These are phyloP conservation scores for Timema cristinae DNA, from an alignment of 2,888 invertebrate genomes.

Conservation along the genomic window DNA sequence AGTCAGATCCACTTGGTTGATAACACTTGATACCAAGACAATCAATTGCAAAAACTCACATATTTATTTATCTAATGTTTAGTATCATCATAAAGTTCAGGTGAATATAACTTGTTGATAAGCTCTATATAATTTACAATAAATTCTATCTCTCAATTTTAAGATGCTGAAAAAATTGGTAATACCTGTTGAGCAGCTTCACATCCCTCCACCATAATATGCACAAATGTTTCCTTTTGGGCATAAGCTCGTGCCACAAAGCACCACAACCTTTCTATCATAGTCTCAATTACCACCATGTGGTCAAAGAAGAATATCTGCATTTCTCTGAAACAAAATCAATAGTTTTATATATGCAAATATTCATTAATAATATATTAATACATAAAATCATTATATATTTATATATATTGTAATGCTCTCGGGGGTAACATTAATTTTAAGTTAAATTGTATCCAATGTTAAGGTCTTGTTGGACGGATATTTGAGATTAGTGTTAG, in stretches of 20 bases:
- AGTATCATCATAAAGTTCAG: too few relatives aligned
- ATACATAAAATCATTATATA: too few relatives aligned
- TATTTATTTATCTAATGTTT: too few relatives aligned
- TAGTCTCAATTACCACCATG: constrained; percentile 67
- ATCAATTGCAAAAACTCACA: too few relatives aligned
- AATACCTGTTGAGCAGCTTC: constrained; percentile 36
- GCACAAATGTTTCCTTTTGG: constrained; percentile 45
- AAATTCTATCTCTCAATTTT: neutral
- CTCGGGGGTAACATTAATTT: too few relatives aligned
- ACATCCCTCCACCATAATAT: constrained; percentile 52
- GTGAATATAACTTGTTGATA: neutral
- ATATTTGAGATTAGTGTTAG: too few relatives aligned
- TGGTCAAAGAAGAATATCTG: constrained; percentile 76
- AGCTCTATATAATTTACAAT: neutral
- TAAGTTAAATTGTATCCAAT: too few relatives aligned
- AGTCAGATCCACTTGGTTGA: too few relatives aligned
- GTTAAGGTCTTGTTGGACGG: too few relatives aligned
- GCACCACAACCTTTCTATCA: constrained; percentile 65
- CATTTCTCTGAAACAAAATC: constrained; percentile 52
- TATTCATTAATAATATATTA: too few relatives aligned
- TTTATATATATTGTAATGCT: too few relatives aligned
- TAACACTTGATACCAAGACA: too few relatives aligned
- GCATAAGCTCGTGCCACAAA: constrained; percentile 63
- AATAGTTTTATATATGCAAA: neutral
- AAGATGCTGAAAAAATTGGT: neutral